Evolutionary conservation across 2,797 vertebrate species (phyloP), one percentile per base, ranked within the genome.

Genomic region (Malacoctenus gilli): DNA sequence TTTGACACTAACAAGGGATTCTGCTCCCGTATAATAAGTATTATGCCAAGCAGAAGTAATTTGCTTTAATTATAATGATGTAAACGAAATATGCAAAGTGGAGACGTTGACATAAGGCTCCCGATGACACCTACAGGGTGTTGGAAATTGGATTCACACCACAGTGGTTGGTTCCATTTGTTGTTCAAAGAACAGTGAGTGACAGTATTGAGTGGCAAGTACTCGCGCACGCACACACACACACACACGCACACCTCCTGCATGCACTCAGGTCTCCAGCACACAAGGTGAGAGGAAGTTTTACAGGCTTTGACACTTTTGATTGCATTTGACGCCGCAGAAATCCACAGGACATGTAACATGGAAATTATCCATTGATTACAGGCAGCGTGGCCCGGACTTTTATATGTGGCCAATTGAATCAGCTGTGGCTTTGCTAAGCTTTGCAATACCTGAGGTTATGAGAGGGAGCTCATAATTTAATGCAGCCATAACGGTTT

Each of bases 321-420:
- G 82, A 90, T 88, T 86, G 70, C 73, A 66, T 86, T 69, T 72
- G 68, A 82, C 85, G 82, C 64, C 60, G 44, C 66, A 51, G 62
- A 77, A 82, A 72, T 84, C 70, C 77, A 80, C 80, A 75, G 75
- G 79, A 88, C 74, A 70, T 77, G 84, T 62, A 83, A 77, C 19
- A 7, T 79, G 77, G 82, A 88, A 87, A 87, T 84, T 69, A 87
- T 70, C 83, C 80, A 87, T 87, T 88, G 87, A 89, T 90, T 84
- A 79, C 60, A 58, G 68, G 48, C 46, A 50, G 50, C 46, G 56
- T 68, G 64, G 79, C 56, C 50, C 16, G 22, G 56, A n/a, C 65
- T 85, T 84, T 84, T 84, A 79, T 85, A 66, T 67, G 79, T 58
- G 11, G 57, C 51, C 72, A 87, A 87, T 87, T 81, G 64, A 89